phyloP scores from a whole-genome alignment of 2,113 vertebrate genomes.

The Gadus macrocephalus region DNA sequence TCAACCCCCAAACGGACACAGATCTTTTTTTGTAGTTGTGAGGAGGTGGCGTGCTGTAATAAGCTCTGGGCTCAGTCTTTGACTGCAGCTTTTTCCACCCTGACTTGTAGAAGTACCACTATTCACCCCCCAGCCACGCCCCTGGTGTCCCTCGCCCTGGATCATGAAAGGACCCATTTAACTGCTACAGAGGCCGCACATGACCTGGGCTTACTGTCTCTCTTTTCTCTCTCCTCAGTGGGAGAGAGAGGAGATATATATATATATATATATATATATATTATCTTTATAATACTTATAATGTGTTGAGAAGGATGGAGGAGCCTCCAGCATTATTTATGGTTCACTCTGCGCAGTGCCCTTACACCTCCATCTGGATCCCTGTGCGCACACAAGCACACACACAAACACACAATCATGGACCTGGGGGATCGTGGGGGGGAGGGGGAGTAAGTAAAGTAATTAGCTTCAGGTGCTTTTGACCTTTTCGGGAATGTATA shows the following conservation, averaged over 20 bases:
- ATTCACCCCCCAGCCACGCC: conserved; percentile 32
- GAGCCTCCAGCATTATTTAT: no score
- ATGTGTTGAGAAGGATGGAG: not conserved
- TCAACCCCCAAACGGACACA: not conserved
- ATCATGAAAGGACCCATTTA: conserved; percentile 62
- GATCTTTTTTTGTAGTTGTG: not conserved
- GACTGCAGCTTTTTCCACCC: conserved; percentile 35
- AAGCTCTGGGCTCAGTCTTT: conserved; percentile 7
- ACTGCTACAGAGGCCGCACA: conserved; percentile 37
- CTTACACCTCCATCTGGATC: no score
- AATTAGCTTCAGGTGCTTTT: no score
- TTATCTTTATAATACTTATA: not conserved
- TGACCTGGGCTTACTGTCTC: conserved; percentile 60
- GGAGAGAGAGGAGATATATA: no score
- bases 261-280: not conserved
- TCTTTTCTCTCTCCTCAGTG: conserved; percentile 32
- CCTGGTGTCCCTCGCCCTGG: conserved; percentile 22
- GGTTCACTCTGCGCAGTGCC: no score
- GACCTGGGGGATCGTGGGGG: no score
- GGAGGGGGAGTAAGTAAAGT: no score
- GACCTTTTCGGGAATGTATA: no score
- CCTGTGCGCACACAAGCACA: no score
- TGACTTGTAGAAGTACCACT: conserved; percentile 48
- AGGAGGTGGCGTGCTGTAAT: not conserved
- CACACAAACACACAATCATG: no score